A percentile compares a stretch with the other conserved stretches of the same genome.
Evolutionary conservation across 2,113 vertebrate species (phyloP).

Genomic region (Panthera leo): DNA sequence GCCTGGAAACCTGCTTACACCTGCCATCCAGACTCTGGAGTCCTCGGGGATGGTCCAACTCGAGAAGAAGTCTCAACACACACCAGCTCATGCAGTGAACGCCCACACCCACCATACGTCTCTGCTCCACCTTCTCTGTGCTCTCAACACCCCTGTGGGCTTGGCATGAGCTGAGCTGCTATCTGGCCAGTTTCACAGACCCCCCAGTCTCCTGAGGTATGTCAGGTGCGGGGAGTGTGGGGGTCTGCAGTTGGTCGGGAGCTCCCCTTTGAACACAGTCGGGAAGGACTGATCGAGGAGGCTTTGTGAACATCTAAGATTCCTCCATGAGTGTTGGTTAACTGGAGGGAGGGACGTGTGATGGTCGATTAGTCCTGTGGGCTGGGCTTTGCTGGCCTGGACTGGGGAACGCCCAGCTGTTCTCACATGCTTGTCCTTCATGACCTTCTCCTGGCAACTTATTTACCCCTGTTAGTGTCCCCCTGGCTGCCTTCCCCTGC

Average conservation of each 20-base stretch:
- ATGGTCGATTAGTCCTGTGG: rapidly evolving
- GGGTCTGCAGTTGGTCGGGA: rapidly evolving
- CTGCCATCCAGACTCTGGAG: neutral
- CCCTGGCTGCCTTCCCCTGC: neutral
- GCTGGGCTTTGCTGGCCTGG: rapidly evolving
- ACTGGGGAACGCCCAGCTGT: rapidly evolving
- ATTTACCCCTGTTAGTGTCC: rapidly evolving
- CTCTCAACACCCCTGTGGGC: rapidly evolving
- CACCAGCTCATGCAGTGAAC: rapidly evolving
- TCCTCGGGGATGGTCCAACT: neutral
- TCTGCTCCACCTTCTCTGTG: no score
- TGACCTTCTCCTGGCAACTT: rapidly evolving
- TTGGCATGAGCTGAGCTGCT: rapidly evolving
- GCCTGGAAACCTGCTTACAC: neutral
- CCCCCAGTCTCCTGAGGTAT: rapidly evolving
- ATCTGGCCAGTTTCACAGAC: no score
- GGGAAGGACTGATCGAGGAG: neutral
- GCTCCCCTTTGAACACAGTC: rapidly evolving
- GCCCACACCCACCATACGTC: rapidly evolving
- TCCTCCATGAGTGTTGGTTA: neutral
- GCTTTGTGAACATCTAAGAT: neutral
- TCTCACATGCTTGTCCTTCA: rapidly evolving
- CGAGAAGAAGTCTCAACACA: neutral
- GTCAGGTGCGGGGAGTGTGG: rapidly evolving
- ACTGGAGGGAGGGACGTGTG: rapidly evolving